These are phyloP conservation scores for Carlito syrichta DNA, from an alignment of 2,113 vertebrate species.

Conservation along the genomic window DNA sequence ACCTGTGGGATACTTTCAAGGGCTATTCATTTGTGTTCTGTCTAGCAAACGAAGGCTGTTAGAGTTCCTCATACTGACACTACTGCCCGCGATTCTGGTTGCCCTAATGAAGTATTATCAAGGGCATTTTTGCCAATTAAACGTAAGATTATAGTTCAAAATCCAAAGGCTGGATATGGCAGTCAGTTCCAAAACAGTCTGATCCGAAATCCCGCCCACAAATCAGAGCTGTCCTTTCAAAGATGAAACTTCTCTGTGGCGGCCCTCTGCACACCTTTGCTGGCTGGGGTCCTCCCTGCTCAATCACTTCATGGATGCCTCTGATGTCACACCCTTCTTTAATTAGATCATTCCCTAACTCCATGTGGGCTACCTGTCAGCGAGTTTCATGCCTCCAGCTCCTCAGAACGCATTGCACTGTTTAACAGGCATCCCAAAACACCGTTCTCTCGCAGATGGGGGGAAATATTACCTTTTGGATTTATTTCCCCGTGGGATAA, in stretches of 20 bases:
- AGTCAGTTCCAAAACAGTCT: background rate
- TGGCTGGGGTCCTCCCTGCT: background rate
- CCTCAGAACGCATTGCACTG: background rate
- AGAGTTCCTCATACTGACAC: background rate
- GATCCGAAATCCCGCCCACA: background rate
- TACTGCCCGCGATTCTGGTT: background rate
- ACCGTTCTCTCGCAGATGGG: background rate
- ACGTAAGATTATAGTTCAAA: slow-evolving; percentile 46
- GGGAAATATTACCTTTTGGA: slow-evolving; percentile 60
- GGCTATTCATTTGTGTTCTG: slow-evolving; percentile 8
- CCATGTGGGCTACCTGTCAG: slow-evolving; percentile 33
- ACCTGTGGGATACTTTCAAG: slow-evolving; percentile 24
- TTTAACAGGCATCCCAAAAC: slow-evolving; percentile 21
- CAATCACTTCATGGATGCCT: slow-evolving; percentile 3
- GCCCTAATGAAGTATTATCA: slow-evolving; percentile 35
- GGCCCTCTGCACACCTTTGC: background rate
- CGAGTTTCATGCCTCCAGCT: slow-evolving; percentile 18
- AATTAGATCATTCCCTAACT: slow-evolving; percentile 47
- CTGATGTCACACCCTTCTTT: slow-evolving; percentile 32
- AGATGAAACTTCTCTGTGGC: background rate
- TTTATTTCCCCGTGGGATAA: slow-evolving; percentile 23
- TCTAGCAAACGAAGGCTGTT: background rate
- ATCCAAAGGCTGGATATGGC: background rate
- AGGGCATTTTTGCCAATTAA: slow-evolving; percentile 42
- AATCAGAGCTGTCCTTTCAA: background rate